Conservation (phyloP, 2,113 vertebrate species). For the Ailurus styani region DNA sequence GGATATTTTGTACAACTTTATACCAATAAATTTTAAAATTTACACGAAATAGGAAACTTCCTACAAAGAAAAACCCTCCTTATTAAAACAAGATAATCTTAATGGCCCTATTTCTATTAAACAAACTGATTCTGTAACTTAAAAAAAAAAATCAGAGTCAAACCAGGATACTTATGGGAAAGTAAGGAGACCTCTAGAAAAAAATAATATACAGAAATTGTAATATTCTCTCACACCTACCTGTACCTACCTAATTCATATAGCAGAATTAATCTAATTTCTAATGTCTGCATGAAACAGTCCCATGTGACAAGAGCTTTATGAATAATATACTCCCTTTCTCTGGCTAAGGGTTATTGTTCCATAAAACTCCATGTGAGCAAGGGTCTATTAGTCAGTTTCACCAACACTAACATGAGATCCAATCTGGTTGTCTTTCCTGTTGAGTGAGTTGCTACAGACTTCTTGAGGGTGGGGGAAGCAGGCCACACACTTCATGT, state of each 20-base stretch:
- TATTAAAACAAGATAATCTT: background rate
- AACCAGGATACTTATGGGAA: background rate
- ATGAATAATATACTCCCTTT: conserved; percentile 75
- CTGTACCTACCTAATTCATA: background rate
- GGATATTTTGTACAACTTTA: background rate
- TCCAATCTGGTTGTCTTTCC: background rate
- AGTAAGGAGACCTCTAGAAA: background rate
- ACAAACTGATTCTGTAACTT: background rate
- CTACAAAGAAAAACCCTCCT: background rate
- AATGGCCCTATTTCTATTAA: background rate
- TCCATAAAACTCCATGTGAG: conserved; percentile 47
- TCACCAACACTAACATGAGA: background rate
- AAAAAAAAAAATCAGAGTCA: background rate
- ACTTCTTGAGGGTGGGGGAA: background rate
- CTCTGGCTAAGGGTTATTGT: conserved; percentile 68
- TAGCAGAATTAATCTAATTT: conserved; percentile 55
- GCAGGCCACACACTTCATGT: rapidly evolving
- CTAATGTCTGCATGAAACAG: conserved; percentile 37
- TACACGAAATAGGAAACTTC: background rate
- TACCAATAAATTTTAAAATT: background rate
- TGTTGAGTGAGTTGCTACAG: background rate
- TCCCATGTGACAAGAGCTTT: conserved; percentile 27
- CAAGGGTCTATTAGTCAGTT: conserved; percentile 24
- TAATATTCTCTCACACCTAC: background rate
- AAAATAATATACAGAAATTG: background rate